Conservation (phyloP, 1,140 invertebrate genomes). For the Drosophila fuyamai region DNA sequence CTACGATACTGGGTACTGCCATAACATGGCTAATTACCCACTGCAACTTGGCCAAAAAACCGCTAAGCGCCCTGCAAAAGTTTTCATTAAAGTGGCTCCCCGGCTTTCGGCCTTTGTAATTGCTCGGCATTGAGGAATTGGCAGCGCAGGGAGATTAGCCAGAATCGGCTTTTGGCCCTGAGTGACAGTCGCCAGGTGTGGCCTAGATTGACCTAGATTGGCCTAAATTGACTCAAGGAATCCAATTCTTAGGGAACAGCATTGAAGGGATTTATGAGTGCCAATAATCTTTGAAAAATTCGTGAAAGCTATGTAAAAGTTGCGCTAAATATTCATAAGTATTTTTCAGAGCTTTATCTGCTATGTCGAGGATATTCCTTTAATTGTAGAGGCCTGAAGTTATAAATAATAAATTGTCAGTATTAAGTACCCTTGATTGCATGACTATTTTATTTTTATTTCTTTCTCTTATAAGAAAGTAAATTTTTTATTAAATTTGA, state of each 20-base stretch:
- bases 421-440: no score
- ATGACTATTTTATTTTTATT: no score
- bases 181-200: conserved; percentile 40
- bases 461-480: no score
- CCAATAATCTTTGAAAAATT: not conserved
- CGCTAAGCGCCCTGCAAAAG: conserved; percentile 54
- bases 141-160: conserved; percentile 37
- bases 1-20: conserved; percentile 20
- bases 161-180: conserved; percentile 19
- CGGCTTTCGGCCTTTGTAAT: conserved; percentile 57
- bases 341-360: not conserved
- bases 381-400: no score
- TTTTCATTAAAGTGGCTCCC: conserved; percentile 59
- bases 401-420: no score
- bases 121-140: conserved; percentile 45
- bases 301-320: not conserved
- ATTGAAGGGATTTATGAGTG: conserved; percentile 8
- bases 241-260: not conserved
- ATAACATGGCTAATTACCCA: conserved; percentile 56
- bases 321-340: not conserved
- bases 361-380: no score
- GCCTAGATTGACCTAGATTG: conserved; percentile 18
- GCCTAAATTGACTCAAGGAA: not conserved
- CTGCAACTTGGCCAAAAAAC: conserved; percentile 45
- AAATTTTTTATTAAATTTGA: no score